These are phyloP conservation scores for Nysson spinosus DNA, from an alignment of 2,888 invertebrate genomes.

Conservation along the genomic window DNA sequence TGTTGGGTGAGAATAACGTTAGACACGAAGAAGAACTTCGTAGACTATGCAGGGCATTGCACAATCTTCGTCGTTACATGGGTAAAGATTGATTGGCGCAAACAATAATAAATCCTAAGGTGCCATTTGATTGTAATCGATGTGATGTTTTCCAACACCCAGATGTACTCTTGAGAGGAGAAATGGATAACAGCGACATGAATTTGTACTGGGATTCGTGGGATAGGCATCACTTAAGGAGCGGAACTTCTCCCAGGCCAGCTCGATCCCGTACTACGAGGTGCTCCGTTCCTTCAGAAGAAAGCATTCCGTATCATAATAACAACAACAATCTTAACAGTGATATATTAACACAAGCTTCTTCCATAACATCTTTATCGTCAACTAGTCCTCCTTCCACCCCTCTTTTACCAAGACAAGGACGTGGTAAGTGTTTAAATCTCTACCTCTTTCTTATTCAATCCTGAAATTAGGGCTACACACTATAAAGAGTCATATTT, in stretches of 20 bases:
- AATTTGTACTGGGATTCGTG: conserved; percentile 96
- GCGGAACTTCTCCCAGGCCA: conserved; percentile 79
- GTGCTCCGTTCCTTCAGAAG: conserved; percentile 82
- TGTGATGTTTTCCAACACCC: too few relatives aligned
- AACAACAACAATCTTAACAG: conserved; percentile 72
- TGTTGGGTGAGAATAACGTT: conserved; percentile 83
- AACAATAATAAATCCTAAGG: neutral
- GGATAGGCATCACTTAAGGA: conserved; percentile 84
- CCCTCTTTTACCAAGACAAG: conserved; percentile 66
- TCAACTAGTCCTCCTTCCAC: conserved; percentile 78
- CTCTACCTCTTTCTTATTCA: neutral
- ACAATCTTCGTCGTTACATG: conserved; percentile 90
- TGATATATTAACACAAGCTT: conserved; percentile 75
- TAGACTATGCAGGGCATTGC: conserved; percentile 89
- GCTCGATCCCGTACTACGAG: conserved; percentile 78
- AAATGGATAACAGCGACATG: conserved; percentile 80
- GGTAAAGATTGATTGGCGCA: conserved; percentile 78
- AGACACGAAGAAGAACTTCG: conserved; percentile 88
- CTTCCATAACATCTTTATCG: conserved; percentile 79
- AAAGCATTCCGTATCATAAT: conserved; percentile 77
- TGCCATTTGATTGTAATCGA: too few relatives aligned
- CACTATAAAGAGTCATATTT: conserved; percentile 9
- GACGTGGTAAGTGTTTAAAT: conserved; percentile 61
- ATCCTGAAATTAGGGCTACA: too few relatives aligned
- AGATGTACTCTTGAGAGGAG: conserved; percentile 82